Conservation (phyloP, 2,888 invertebrate genomes). For the Xanthostigma xanthostigma region DNA sequence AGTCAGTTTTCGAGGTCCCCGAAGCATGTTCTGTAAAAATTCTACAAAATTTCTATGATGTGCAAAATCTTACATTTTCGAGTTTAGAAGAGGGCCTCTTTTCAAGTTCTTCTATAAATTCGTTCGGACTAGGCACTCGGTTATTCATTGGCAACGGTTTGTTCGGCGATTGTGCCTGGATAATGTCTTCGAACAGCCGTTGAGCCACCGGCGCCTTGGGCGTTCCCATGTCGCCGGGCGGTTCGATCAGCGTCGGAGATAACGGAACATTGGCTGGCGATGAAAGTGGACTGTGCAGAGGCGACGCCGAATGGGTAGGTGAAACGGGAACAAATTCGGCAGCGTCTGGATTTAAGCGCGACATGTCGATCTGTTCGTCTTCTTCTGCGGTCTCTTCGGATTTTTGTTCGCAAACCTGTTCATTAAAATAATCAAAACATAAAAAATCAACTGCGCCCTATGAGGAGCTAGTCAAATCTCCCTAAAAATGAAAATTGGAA, state of each 20-base stretch:
- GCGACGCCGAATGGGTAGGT: slow-evolving; percentile 35
- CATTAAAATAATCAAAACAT: too few relatives aligned
- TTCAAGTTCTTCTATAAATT: slow-evolving; percentile 48
- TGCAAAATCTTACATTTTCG: too few relatives aligned
- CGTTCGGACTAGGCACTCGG: slow-evolving; percentile 37
- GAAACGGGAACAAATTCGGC: slow-evolving; percentile 68
- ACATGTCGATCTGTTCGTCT: slow-evolving; percentile 47
- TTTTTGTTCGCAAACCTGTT: slow-evolving; percentile 6
- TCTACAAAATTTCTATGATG: too few relatives aligned
- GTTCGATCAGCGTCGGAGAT: slow-evolving; percentile 11
- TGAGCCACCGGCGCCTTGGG: slow-evolving; percentile 4
- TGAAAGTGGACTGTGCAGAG: slow-evolving; percentile 20
- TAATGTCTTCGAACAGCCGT: slow-evolving; percentile 15
- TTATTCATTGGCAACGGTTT: slow-evolving; percentile 49
- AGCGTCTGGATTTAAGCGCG: slow-evolving; percentile 70
- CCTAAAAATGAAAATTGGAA: too few relatives aligned
- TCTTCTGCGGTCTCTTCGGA: slow-evolving; percentile 7
- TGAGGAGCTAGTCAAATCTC: too few relatives aligned
- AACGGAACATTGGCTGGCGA: slow-evolving; percentile 15
- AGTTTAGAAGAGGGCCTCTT: slow-evolving; percentile 31
- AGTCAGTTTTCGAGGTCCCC: too few relatives aligned
- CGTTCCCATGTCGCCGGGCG: background rate
- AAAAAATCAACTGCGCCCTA: too few relatives aligned
- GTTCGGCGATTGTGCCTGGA: slow-evolving; percentile 57
- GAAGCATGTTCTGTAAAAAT: too few relatives aligned